phyloP scores from a whole-genome alignment of 2,888 invertebrate genomes.

The Lamellibrachia satsuma region DNA sequence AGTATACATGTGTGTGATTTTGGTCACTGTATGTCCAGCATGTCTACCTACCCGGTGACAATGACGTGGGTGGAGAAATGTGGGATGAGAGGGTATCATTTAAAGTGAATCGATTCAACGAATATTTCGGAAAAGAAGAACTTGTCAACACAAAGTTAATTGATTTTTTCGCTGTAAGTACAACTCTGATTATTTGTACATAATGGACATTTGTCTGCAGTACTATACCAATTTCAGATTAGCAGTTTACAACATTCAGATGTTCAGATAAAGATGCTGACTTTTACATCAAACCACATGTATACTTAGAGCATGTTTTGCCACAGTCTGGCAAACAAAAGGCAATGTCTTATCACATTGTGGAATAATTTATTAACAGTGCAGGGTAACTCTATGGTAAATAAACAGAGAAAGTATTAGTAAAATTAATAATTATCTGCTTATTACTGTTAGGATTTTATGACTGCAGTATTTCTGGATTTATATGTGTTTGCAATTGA shows the following conservation, averaged over 20 bases:
- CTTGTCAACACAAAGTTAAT: slow-evolving; percentile 63
- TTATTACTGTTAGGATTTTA: background rate
- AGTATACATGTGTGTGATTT: too few relatives aligned
- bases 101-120: slow-evolving; percentile 78
- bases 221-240: background rate
- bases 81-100: slow-evolving; percentile 58
- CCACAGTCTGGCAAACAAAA: background rate
- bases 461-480: background rate
- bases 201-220: background rate
- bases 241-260: background rate
- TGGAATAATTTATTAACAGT: background rate
- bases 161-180: slow-evolving; percentile 65
- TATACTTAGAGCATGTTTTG: background rate
- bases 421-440: background rate
- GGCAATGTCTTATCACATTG: background rate
- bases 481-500: too few relatives aligned
- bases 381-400: background rate
- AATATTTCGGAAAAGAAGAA: slow-evolving; percentile 21
- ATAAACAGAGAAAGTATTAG: background rate
- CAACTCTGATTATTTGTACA: background rate
- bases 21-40: slow-evolving; percentile 40
- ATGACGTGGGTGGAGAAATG: slow-evolving; percentile 94
- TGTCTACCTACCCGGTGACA: slow-evolving; percentile 92
- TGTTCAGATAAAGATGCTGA: background rate
- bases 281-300: background rate